A percentile compares a stretch with the other conserved stretches of the same genome.
These are phyloP conservation scores for Hemicentrotus pulcherrimus DNA, from an alignment of 35 echinoderm and acorn worm species.

Conservation along the genomic window DNA sequence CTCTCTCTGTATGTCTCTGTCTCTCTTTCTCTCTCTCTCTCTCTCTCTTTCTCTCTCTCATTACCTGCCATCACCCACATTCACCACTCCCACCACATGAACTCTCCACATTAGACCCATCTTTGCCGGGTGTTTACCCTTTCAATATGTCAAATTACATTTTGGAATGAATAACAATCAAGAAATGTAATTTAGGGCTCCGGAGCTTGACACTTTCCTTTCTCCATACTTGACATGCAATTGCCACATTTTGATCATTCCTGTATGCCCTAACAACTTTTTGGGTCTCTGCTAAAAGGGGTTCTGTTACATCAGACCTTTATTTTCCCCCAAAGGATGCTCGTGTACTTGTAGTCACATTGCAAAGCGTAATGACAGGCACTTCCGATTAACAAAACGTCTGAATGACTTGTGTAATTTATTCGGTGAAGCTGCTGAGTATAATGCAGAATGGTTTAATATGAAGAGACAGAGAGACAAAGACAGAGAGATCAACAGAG, in stretches of 20 bases:
- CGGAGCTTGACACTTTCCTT: background rate
- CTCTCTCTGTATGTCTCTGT: too few relatives aligned
- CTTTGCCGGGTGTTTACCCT: background rate
- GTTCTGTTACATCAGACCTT: background rate
- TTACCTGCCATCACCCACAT: background rate
- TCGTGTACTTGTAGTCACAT: background rate
- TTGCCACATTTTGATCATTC: conserved; percentile 4
- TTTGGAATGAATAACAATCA: conserved; percentile 19
- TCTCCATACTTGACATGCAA: conserved; percentile 7
- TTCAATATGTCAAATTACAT: conserved; percentile 5
- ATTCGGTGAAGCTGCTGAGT: background rate
- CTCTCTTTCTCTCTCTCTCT: too few relatives aligned
- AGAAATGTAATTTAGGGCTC: conserved; percentile 12
- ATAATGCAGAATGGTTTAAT: background rate
- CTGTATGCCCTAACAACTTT: background rate
- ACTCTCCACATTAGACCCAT: background rate
- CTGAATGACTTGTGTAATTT: background rate
- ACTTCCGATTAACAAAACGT: background rate
- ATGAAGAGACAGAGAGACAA: too few relatives aligned
- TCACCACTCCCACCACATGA: background rate
- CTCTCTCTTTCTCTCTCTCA: background rate
- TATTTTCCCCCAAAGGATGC: background rate
- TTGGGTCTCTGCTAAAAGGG: background rate
- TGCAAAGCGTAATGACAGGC: background rate
- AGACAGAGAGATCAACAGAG: too few relatives aligned